Evolutionary conservation across 2,888 invertebrate species (phyloP).

Genomic region (Uropetala carovei): DNA sequence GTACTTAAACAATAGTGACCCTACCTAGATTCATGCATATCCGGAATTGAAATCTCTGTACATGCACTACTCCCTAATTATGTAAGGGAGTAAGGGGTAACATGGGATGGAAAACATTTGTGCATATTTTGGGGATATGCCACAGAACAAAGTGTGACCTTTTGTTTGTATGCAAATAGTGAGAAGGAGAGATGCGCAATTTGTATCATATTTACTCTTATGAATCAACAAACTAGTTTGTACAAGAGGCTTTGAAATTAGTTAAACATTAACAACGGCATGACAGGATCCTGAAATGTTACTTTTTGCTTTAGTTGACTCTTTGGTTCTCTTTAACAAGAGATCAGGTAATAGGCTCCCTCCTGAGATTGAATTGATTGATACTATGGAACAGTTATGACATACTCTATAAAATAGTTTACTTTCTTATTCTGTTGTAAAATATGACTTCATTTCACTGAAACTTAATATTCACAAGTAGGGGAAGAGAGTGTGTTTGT

Average conservation of each 20-base stretch:
- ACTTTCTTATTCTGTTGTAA: conserved; percentile 56
- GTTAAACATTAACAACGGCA: conserved; percentile 58
- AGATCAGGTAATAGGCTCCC: conserved; percentile 58
- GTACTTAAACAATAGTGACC: conserved; percentile 54
- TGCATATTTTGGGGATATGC: conserved; percentile 63
- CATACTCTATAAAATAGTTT: conserved; percentile 47
- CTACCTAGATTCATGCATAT: conserved; percentile 61
- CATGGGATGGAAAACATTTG: conserved; percentile 47
- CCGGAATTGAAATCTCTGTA: conserved; percentile 50
- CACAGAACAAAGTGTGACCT: conserved; percentile 50
- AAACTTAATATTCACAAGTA: conserved; percentile 30
- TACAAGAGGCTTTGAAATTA: conserved; percentile 63
- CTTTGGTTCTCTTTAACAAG: conserved; percentile 60
- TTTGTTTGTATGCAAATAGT: conserved; percentile 60
- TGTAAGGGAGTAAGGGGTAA: conserved; percentile 39
- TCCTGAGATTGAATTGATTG: conserved; percentile 48
- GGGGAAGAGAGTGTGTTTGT: conserved; percentile 33
- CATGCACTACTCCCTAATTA: conserved; percentile 59
- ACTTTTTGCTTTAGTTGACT: conserved; percentile 51
- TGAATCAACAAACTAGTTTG: conserved; percentile 60
- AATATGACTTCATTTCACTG: conserved; percentile 43
- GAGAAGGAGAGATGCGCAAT: conserved; percentile 43
- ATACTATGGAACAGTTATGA: conserved; percentile 54
- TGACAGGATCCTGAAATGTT: conserved; percentile 59
- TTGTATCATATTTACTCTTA: conserved; percentile 40